Conservation (phyloP, 2,113 vertebrate species). For the Ochotona curzoniae region DNA sequence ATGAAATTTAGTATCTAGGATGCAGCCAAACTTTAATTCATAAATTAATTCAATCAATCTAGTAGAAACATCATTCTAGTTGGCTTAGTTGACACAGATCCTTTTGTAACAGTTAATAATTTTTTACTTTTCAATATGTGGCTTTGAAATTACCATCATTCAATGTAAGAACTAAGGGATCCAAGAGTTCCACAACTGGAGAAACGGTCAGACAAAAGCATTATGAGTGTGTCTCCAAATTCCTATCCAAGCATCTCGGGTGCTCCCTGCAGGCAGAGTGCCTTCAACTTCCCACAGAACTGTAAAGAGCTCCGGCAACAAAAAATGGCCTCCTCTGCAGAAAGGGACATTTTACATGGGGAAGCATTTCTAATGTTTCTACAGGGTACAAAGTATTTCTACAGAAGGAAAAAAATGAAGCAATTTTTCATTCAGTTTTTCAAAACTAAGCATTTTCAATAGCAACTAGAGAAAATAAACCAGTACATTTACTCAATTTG, state of each 20-base stretch:
- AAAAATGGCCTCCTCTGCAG: conserved; percentile 59
- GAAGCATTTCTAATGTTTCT: conserved; percentile 59
- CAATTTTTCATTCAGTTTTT: conserved; percentile 51
- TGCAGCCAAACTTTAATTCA: conserved; percentile 49
- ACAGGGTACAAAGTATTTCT: conserved; percentile 67
- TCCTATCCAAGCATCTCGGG: conserved; percentile 28
- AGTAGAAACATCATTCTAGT: conserved; percentile 24
- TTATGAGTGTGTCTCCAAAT: conserved; percentile 25
- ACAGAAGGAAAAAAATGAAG: conserved; percentile 45
- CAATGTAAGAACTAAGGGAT: conserved; percentile 10
- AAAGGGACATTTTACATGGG: conserved; percentile 50
- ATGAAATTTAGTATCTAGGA: background rate
- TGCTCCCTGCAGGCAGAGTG: conserved; percentile 21
- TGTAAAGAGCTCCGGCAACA: conserved; percentile 25
- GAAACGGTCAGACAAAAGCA: background rate
- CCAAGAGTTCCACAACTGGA: background rate
- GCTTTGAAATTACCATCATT: conserved; percentile 4
- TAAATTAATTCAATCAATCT: conserved; percentile 30
- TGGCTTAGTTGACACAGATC: background rate
- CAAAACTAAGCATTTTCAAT: conserved; percentile 66
- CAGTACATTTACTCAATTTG: conserved; percentile 19
- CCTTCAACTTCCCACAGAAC: conserved; percentile 46
- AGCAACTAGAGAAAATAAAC: conserved; percentile 34
- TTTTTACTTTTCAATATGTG: conserved; percentile 45
- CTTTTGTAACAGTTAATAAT: conserved; percentile 13